Conservation (phyloP, 2,113 vertebrate genomes). For the Pomatostomus ruficeps region DNA sequence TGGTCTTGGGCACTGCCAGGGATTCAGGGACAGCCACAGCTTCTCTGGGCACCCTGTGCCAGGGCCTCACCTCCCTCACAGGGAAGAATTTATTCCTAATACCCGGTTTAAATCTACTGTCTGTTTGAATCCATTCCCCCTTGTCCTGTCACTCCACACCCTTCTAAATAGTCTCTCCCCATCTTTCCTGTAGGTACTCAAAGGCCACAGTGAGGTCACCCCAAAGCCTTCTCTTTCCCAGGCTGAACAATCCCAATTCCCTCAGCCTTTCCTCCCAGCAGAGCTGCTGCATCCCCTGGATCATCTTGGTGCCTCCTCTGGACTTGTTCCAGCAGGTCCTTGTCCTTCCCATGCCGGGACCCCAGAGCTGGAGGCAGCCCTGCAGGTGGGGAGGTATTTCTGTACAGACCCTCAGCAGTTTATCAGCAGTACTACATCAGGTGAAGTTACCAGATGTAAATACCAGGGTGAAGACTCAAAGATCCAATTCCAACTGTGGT, state of each 20-base stretch:
- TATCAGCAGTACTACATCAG: not conserved
- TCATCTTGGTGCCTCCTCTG: not conserved
- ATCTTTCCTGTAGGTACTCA: not conserved
- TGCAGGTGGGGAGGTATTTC: not conserved
- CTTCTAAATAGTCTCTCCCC: not conserved
- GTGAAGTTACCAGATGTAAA: not conserved
- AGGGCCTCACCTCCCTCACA: not conserved
- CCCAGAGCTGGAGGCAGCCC: not conserved
- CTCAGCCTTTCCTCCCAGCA: not conserved
- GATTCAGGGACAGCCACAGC: not conserved
- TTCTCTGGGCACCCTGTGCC: not conserved
- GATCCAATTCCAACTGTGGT: not conserved
- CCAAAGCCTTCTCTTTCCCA: not conserved
- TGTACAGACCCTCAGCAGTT: not conserved
- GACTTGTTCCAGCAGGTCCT: rapidly evolving
- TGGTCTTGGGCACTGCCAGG: not conserved
- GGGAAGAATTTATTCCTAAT: not conserved
- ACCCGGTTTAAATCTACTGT: not conserved
- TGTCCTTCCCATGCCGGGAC: not conserved
- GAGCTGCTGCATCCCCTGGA: not conserved
- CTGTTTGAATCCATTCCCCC: not conserved
- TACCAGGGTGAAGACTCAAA: not conserved
- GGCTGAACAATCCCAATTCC: not conserved
- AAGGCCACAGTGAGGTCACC: not conserved
- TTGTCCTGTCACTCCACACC: not conserved